phyloP scores from a whole-genome alignment of 23 tunicate genomes.

The Halocynthia aurantium region DNA sequence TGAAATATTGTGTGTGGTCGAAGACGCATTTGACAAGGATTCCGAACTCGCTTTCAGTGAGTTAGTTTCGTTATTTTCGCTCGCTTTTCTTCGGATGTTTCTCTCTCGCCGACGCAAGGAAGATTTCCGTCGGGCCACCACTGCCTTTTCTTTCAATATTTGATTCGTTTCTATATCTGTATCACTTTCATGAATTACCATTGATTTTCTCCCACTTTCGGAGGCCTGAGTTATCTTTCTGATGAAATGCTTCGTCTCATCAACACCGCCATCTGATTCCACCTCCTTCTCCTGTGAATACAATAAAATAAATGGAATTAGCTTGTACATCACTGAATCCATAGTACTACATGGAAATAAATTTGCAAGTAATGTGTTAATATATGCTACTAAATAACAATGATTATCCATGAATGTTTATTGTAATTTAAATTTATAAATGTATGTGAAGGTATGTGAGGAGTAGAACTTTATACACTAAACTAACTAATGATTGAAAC shows the following conservation, averaged over 20 bases:
- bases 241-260: slow-evolving; percentile 8
- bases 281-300: slow-evolving; percentile 18
- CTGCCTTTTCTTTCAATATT: slow-evolving; percentile 15
- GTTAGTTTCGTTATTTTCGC: slow-evolving; percentile 3
- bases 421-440: too few relatives aligned
- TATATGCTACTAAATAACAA: too few relatives aligned
- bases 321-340: too few relatives aligned
- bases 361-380: too few relatives aligned
- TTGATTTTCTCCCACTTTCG: slow-evolving; percentile 5
- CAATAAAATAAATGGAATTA: too few relatives aligned
- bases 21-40: neutral
- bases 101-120: slow-evolving; percentile 16
- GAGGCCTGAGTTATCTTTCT: slow-evolving; percentile 16
- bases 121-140: slow-evolving; percentile 1
- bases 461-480: too few relatives aligned
- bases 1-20: neutral
- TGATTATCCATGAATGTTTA: too few relatives aligned
- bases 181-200: slow-evolving; percentile 21
- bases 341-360: too few relatives aligned
- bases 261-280: slow-evolving; percentile 19
- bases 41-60: neutral
- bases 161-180: slow-evolving; percentile 21
- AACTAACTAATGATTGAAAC: too few relatives aligned
- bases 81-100: neutral
- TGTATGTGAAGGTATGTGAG: too few relatives aligned